Evolutionary conservation across 2,113 vertebrate genomes (phyloP), one percentile per base, ranked within the genome.

Genomic region (Anser cygnoides): DNA sequence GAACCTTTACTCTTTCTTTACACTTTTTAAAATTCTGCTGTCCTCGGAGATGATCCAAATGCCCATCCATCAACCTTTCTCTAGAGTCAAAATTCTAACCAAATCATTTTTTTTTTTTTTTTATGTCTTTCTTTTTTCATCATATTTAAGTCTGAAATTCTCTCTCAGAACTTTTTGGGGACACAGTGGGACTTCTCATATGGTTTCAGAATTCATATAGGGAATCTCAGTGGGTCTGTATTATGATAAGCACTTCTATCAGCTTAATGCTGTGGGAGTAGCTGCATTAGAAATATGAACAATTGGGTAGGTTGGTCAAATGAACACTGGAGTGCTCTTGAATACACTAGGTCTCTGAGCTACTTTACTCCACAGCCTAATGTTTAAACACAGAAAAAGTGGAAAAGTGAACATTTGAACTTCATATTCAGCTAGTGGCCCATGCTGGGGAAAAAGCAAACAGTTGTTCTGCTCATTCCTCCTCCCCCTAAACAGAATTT

Each of bases 281-380:
- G n/a, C 62, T 87, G 50, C 87, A 39, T 91, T 87, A 93, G 71
- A 93, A 96, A 95, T 73, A 76, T 20, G 44, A 90, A 79, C 77
- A 93, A 82, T 87, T 85, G 39, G 31, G 66, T 76, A 75, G 49
- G 62, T 58, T 89, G 93, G 89, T 92, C 81, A 66, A 91, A 94
- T 87, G 74, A 94, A 93, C 89, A 93, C 74, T 0, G 11, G 72
- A 83, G 41, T 55, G 73, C 49, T 89, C 92, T 78, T 90, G 63
- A 90, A 37, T 57, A 90, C 85, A 89, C 73, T 43, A 58, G 23
- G 83, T 89, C 49, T 89, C 74, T 68, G 73, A 85, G 70, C 31
- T 89, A 49, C 73, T 89, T 94, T 94, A 89, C 90, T 68, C 54
- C n/a, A 66, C 65, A 84, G 54, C 6, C n/a, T 75, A 57, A 82